These are phyloP conservation scores for Chloromyia formosa DNA, from an alignment of 2,888 invertebrate species.

Conservation along the genomic window DNA sequence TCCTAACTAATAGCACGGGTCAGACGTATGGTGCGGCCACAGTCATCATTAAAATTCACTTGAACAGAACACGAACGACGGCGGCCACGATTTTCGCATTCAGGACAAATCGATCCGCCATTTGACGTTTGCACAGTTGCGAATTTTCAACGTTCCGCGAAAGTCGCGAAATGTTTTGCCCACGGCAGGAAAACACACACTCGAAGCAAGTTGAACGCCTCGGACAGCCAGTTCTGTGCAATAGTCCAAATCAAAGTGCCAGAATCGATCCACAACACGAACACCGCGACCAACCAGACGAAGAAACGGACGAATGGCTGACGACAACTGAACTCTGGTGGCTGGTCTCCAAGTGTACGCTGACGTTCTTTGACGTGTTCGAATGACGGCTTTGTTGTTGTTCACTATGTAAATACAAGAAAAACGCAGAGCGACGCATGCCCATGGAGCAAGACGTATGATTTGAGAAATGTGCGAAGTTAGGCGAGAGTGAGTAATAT, in stretches of 20 bases:
- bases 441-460: neutral
- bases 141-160: neutral
- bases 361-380: slow-evolving; percentile 38
- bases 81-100: neutral
- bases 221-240: no score
- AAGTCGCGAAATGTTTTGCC: no score
- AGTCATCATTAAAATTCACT: no score
- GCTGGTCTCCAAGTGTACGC: neutral
- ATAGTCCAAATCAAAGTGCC: no score
- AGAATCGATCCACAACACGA: neutral
- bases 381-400: slow-evolving; percentile 31
- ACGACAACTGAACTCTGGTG: slow-evolving; percentile 19
- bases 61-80: no score
- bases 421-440: neutral
- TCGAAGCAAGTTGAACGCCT: no score
- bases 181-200: no score
- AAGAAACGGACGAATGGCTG: slow-evolving; percentile 28
- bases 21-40: no score
- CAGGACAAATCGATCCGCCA: slow-evolving; percentile 40
- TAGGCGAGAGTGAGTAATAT: neutral
- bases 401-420: neutral
- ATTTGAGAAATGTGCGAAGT: slow-evolving; percentile 3
- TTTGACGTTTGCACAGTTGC: slow-evolving; percentile 22
- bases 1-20: no score
- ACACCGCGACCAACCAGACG: neutral